These are phyloP conservation scores for Scolopax bukidnonensis DNA, from an alignment of 2,797 vertebrate species.

Conservation along the genomic window DNA sequence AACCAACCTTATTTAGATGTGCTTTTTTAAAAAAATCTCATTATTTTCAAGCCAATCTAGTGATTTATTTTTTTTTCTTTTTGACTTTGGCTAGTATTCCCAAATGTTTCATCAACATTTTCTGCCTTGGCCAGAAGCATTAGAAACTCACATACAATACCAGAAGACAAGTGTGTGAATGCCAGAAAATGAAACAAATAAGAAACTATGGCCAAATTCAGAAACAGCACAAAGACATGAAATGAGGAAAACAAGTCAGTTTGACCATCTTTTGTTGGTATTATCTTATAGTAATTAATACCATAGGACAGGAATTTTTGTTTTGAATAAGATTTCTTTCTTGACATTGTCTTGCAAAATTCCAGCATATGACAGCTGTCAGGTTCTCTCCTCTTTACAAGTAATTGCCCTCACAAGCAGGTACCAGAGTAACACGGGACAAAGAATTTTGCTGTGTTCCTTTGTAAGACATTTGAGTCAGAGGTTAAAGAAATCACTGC, in stretches of 20 bases:
- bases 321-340: neutral
- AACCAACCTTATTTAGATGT: neutral
- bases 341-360: neutral
- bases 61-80: neutral
- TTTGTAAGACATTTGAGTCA: constrained; percentile 71
- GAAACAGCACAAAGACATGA: neutral
- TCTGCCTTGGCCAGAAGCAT: neutral
- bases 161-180: neutral
- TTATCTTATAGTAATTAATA: neutral
- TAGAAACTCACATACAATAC: neutral
- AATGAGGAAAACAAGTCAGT: neutral
- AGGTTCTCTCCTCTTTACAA: constrained; percentile 29
- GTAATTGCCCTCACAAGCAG: constrained; percentile 60
- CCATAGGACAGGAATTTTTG: neutral
- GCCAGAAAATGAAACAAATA: neutral
- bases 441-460: constrained; percentile 48
- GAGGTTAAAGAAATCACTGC: constrained; percentile 78
- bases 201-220: neutral
- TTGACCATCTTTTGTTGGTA: neutral
- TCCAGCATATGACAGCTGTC: neutral
- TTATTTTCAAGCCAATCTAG: neutral
- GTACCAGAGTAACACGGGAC: constrained; percentile 37
- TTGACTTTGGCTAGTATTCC: neutral
- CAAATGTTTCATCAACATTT: neutral
- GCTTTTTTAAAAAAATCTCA: neutral